A percentile compares a stretch with the other conserved stretches of the same genome.
Conservation (phyloP, 23 tunicate genomes). For the Halocynthia roretzi region DNA sequence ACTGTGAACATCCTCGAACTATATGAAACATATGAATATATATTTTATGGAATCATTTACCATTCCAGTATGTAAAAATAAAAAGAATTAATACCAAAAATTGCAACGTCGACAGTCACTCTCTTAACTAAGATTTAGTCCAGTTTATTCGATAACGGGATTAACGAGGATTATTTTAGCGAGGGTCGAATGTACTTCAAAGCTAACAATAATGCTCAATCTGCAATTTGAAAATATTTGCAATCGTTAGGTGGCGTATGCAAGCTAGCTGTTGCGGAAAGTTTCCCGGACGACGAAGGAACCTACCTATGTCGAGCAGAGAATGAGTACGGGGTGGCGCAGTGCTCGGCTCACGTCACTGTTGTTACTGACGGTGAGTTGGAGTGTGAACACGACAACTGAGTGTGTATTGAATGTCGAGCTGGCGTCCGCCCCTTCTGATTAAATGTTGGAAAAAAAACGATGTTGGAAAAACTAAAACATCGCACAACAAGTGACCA, state of each 20-base stretch:
- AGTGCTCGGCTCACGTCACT: constrained; percentile 73
- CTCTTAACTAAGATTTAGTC: no score
- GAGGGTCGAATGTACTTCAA: no score
- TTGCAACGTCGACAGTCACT: no score
- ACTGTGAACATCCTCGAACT: no score
- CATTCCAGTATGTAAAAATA: no score
- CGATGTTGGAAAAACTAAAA: not conserved
- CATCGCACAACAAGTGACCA: not conserved
- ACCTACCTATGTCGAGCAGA: constrained; percentile 61
- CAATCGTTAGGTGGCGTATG: constrained; percentile 48
- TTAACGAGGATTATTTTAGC: no score
- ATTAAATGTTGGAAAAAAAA: not conserved
- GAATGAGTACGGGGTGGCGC: constrained; percentile 59
- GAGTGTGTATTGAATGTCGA: constrained; percentile 23
- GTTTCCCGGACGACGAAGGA: constrained; percentile 93
- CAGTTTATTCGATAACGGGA: no score
- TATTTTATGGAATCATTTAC: no score
- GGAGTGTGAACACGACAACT: constrained; percentile 18
- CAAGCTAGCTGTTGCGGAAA: constrained; percentile 53
- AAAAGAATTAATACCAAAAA: no score
- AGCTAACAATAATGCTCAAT: no score
- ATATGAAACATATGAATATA: no score
- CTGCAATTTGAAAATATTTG: no score
- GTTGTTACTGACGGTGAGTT: constrained; percentile 32
- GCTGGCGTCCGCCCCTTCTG: constrained; percentile 7